phyloP scores from a whole-genome alignment of 2,113 vertebrate genomes.

The Micromys minutus region DNA sequence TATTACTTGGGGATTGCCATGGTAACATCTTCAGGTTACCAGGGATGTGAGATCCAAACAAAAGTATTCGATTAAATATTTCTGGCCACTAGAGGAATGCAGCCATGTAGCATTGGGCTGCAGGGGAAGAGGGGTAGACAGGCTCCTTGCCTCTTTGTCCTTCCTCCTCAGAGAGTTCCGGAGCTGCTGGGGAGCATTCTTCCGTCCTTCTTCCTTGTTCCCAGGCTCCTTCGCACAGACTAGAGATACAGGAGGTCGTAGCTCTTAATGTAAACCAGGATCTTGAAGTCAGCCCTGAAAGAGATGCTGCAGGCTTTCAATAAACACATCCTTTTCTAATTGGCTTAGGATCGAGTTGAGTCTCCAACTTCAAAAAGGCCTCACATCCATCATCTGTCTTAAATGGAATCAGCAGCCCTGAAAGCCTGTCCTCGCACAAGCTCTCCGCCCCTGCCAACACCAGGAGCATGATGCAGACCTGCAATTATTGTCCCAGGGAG shows the following conservation, averaged over 20 bases:
- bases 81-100: constrained; percentile 75
- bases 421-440: not conserved
- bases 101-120: constrained; percentile 25
- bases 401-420: constrained; percentile 35
- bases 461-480: not conserved
- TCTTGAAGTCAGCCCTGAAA: not conserved
- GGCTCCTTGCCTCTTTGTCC: constrained; percentile 33
- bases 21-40: constrained; percentile 84
- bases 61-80: constrained; percentile 82
- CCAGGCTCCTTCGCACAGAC: not conserved
- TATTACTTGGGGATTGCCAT: constrained; percentile 86
- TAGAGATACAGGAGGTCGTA: not conserved
- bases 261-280: constrained; percentile 24
- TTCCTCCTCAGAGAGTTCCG: not conserved
- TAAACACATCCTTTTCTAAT: constrained; percentile 45
- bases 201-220: not conserved
- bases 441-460: not conserved
- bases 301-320: constrained; percentile 28
- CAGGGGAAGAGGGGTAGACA: not conserved
- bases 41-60: constrained; percentile 80
- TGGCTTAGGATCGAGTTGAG: constrained; percentile 55
- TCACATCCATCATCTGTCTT: constrained; percentile 40
- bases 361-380: constrained; percentile 2
- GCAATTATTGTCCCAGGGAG: not conserved
- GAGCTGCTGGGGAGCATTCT: not conserved